These are phyloP conservation scores for Tanaodytes sp. DNA, from an alignment of 2,888 invertebrate genomes.

Conservation along the genomic window DNA sequence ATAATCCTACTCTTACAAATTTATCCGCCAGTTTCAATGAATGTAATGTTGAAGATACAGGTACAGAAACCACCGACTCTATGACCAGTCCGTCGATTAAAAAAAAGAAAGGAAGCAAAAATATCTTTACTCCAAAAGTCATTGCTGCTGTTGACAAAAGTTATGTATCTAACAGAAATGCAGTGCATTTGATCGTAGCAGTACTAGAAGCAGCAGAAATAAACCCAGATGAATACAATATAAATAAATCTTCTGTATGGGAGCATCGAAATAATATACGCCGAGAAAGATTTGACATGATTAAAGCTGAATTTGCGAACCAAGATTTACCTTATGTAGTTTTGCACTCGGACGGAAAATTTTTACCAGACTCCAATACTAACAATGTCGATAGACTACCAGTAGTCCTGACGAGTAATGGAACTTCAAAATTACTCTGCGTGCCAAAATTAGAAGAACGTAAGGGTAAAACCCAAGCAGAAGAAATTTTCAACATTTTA, in stretches of 20 bases:
- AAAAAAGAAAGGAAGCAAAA: not conserved
- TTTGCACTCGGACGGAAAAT: slow-evolving; percentile 17
- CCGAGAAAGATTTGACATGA: not conserved
- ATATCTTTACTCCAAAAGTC: slow-evolving; percentile 14
- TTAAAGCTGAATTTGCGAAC: slow-evolving; percentile 16
- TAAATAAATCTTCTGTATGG: not conserved
- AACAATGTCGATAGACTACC: slow-evolving; percentile 15
- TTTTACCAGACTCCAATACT: slow-evolving; percentile 1
- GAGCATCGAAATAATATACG: not conserved
- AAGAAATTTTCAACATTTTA: slow-evolving; percentile 13
- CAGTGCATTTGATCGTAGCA: not conserved
- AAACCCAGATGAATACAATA: slow-evolving; percentile 5
- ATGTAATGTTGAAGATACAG: not conserved
- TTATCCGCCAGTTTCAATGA: slow-evolving; percentile 5
- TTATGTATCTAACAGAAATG: slow-evolving; percentile 11
- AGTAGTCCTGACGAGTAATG: slow-evolving; percentile 11
- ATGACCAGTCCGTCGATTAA: slow-evolving; percentile 2
- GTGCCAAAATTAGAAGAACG: slow-evolving; percentile 27
- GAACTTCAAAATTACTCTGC: slow-evolving; percentile 17
- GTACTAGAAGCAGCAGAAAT: slow-evolving; percentile 7
- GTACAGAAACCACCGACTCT: not conserved
- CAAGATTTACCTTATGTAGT: slow-evolving; percentile 10
- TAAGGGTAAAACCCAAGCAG: slow-evolving; percentile 17
- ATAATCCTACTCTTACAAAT: not conserved
- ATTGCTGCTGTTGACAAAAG: slow-evolving; percentile 4